Base-by-base conservation (phyloP, 1,140 invertebrate species). In the Atta cephalotes region DNA sequence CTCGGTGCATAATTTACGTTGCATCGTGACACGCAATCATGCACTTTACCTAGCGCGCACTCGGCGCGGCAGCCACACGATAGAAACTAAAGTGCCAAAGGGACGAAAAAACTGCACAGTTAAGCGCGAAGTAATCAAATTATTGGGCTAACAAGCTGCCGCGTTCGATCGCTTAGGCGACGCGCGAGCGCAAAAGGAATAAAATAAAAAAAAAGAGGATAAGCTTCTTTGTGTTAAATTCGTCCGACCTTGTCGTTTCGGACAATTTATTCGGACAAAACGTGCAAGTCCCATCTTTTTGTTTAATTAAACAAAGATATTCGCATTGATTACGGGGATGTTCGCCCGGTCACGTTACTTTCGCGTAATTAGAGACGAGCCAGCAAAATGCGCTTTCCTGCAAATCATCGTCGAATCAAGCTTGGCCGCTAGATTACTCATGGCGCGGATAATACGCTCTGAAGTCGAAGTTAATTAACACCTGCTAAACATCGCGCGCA, bases 271-370 rank as follows among this genome's bases (percentile, higher is more conserved):
- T 25, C 25, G 25, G 25, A 25, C 25, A 25, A 25, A 74, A 76
- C 70, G 39, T 53, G 68, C 35, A 3, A 53, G 39, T 74, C 35
- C 58, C 56, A 74, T 82, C 80, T 84, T 76, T 84, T 84, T 84
- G 70, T 84, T 84, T 76, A 84, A 84, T 84, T 84, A 84, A 84
- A 84, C 70, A 84, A 74, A 76, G 58, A 56, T 76, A 74, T 70
- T 58, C 80, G 80, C 80, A 70, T 84, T 63, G 70, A 84, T 84
- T 63, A 70, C 70, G 80, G 56, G 18, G 28, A 16, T 9, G 35
- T 49, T 4, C 6, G 53, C 66, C 49, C 79, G 21, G 51, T 9
- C 16, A 5, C 80, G 80, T 84, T 74, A 84, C 80, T 84, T 18
- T 84, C 56, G 56, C 56, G 58, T 84, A 84, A 84, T 84, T 84